These are phyloP conservation scores for Bufotes viridis DNA, from an alignment of 2,797 vertebrate genomes.

Conservation along the genomic window DNA sequence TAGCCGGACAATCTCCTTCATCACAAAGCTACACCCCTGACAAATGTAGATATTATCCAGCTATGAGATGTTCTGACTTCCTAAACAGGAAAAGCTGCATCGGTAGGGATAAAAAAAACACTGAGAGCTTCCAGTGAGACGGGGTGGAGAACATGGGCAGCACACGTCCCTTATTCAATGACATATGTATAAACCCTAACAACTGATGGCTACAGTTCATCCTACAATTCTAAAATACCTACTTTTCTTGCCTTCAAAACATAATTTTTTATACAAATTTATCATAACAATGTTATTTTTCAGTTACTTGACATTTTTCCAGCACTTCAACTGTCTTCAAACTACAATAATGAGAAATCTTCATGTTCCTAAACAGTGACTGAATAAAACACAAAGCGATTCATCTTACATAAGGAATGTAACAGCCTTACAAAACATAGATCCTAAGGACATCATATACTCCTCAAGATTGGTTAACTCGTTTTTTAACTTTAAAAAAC, in stretches of 20 bases:
- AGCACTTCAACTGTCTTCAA: not conserved
- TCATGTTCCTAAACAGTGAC: not conserved
- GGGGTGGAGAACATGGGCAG: no score
- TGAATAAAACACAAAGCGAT: not conserved
- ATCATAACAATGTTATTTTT: not conserved
- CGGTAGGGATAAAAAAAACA: no score
- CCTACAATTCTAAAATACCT: not conserved
- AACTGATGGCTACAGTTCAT: not conserved
- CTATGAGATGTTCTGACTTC: no score
- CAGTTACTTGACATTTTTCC: conserved; percentile 9
- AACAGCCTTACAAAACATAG: not conserved
- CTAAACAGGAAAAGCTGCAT: no score
- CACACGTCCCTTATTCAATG: no score
- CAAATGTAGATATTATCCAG: no score
- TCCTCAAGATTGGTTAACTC: not conserved
- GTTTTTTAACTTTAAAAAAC: not conserved
- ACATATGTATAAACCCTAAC: not conserved
- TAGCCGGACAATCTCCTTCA: no score
- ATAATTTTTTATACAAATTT: not conserved
- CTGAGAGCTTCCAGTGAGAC: no score
- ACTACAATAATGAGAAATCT: conserved; percentile 14
- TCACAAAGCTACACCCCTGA: no score
- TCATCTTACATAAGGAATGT: not conserved
- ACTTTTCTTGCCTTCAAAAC: not conserved
- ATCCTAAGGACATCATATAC: conserved; percentile 17